Base-by-base conservation (phyloP, 1,140 invertebrate genomes). In the Drosophila lowei region DNA sequence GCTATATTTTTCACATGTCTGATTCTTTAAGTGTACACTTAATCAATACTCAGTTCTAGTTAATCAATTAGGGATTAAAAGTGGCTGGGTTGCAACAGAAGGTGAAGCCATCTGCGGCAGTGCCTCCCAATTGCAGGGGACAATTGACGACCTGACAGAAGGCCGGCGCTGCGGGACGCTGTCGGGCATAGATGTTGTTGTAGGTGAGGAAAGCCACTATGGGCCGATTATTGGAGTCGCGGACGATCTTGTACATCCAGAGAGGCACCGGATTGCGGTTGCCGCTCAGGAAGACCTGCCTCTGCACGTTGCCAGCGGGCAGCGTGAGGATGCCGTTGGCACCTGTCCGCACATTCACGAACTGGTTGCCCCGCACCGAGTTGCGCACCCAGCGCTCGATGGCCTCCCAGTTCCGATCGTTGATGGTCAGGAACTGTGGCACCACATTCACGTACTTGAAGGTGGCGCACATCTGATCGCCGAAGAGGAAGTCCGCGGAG, bases 361-460 rank as follows among this genome's bases (percentile, higher is more conserved):
- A 74, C 3, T 47, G 18, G 5, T 58, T 73, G 15, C 57, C 58
- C 0, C 7, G 25, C 15, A 71, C 44, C n/a, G 44, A 21, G 2
- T 34, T 57, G n/a, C 77, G 76, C 7, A 76, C 66, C 13, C 21
- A 79, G 2, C 65, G 59, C 68, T 92, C 90, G 6, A 92, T 65
- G 6, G 46, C 11, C 28, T 74, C 66, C 92, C 93, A 93, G 74
- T 93, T 93, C 46, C 90, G 84, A n/a, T 73, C 89, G 54, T 92
- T 92, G 16, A 93, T 89, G 1, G 59, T 79, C 41, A 91, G 86
- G 90, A 92, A 93, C 67, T 92, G 92, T 2, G 92, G 92, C 21
- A 85, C 91, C 0, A 73, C 88, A 64, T 93, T 93, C 0, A 92
- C 76, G 58, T 91, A 93, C 60, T 91, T 92, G 46, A 80, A 91